Percentiles rank a stretch among this genome's conserved stretches.
phyloP scores from a whole-genome alignment of 2,113 vertebrate genomes.

The Kryptolebias marmoratus region DNA sequence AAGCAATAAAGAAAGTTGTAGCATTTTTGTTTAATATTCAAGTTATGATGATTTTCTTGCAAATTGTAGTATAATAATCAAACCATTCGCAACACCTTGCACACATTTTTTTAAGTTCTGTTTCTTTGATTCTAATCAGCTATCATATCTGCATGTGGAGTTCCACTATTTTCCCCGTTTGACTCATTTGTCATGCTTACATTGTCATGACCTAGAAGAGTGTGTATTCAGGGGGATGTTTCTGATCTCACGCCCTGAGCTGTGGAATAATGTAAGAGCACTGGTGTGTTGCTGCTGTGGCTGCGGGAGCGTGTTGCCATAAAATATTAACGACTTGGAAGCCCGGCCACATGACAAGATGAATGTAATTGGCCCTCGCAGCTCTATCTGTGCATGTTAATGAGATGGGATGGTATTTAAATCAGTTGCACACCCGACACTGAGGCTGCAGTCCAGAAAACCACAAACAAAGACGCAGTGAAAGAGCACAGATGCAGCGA shows the following conservation, averaged over 20 bases:
- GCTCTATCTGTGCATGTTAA: slow-evolving; percentile 85
- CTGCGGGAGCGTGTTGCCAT: slow-evolving; percentile 78
- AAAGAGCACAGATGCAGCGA: slow-evolving; percentile 62
- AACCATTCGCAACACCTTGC: slow-evolving; percentile 10
- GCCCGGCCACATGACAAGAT: slow-evolving; percentile 81
- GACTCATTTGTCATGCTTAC: slow-evolving; percentile 67
- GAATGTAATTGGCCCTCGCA: slow-evolving; percentile 84
- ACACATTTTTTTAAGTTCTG: not conserved
- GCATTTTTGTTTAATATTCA: not conserved
- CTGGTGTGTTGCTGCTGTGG: slow-evolving; percentile 73
- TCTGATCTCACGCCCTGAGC: slow-evolving; percentile 67
- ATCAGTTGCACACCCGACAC: slow-evolving; percentile 74
- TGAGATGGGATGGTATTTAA: slow-evolving; percentile 83
- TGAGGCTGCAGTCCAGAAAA: slow-evolving; percentile 66
- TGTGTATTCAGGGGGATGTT: slow-evolving; percentile 68
- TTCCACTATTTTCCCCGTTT: slow-evolving; percentile 26
- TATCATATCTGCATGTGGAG: slow-evolving; percentile 53
- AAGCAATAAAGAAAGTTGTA: too few species aligned
- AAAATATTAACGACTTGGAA: slow-evolving; percentile 84
- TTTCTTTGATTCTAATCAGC: slow-evolving; percentile 53
- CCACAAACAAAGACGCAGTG: slow-evolving; percentile 74
- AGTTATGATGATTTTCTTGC: not conserved
- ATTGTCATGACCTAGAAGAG: slow-evolving; percentile 74
- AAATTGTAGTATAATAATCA: not conserved
- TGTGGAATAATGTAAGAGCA: slow-evolving; percentile 78